These are phyloP conservation scores for Cyclura pinguis DNA, from an alignment of 2,797 vertebrate genomes.

Conservation along the genomic window DNA sequence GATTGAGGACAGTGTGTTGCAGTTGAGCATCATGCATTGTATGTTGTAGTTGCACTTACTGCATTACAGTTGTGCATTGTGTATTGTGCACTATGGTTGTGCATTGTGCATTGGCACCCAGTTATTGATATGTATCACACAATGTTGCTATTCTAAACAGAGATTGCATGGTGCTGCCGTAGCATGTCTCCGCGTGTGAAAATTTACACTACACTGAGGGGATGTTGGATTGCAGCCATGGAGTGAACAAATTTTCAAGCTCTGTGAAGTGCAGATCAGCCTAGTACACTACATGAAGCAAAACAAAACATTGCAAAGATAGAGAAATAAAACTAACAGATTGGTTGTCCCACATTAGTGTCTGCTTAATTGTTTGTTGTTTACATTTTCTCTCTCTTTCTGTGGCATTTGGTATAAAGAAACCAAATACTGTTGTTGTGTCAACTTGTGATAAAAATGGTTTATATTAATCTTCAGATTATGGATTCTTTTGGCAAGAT, in stretches of 20 bases:
- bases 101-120: no score
- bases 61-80: no score
- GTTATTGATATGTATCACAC: no score
- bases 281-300: neutral
- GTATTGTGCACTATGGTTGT: no score
- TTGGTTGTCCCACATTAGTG: neutral
- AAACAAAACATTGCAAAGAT: neutral
- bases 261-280: neutral
- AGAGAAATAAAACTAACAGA: neutral
- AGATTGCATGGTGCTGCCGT: no score
- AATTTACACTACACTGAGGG: no score
- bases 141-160: no score
- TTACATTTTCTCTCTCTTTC: neutral
- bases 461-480: slow-evolving; percentile 3
- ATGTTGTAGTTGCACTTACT: no score
- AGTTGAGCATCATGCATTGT: no score
- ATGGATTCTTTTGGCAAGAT: neutral
- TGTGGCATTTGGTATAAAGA: neutral
- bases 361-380: neutral
- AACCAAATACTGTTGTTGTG: neutral
- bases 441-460: slow-evolving; percentile 4
- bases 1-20: no score
- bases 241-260: neutral
- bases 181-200: no score
- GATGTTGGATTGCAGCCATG: no score